Base-by-base conservation (phyloP, 1,140 invertebrate species). In the Stenopsyche tienmushanensis region DNA sequence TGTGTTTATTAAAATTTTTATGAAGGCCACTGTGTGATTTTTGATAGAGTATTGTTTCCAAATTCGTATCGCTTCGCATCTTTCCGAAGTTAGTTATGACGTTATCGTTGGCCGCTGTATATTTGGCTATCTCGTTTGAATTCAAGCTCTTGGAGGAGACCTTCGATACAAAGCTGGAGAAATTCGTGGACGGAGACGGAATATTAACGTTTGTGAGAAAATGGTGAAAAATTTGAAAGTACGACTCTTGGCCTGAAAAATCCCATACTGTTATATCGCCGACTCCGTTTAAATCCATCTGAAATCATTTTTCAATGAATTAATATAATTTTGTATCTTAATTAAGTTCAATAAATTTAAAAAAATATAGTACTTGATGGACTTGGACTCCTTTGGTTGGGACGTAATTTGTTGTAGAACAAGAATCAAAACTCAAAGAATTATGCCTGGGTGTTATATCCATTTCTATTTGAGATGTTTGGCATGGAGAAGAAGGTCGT, bases 161-260 rank as follows among this genome's bases (percentile, higher is more conserved):
- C 45, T 47, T 67, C 9, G 52, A 21, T 3, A 59, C 29, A 1
- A 62, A 26, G 17, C 68, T 55, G 10, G 62, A 60, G 47, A 63
- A 63, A 2, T 57, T 60, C n/a, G 66, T 45, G 5, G 69, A 65
- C 9, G 66, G 63, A 41, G 57, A 63, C 2, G 71, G 77, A 66
- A 66, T 66, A 25, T 39, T 58, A 9, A 62, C 59, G 26, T 88
- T 87, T 3, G 86, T 88, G 26, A 92, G 82, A 71, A 90, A 88
- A 71, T 90, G 86, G 75, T 93, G 90, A 76, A 92, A 94, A 25
- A 88, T 78, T 59, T 88, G 83, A 75, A 90, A 85, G 78, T 91
- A 94, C 20, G 86, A 86, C 73, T 92, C 88, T 72, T 91, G 87
- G 1, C 91, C 91, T 21, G 89, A 91, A 73, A 93, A 91, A 73